phyloP scores from a whole-genome alignment of 2,113 vertebrate genomes.

The Maccullochella peelii region DNA sequence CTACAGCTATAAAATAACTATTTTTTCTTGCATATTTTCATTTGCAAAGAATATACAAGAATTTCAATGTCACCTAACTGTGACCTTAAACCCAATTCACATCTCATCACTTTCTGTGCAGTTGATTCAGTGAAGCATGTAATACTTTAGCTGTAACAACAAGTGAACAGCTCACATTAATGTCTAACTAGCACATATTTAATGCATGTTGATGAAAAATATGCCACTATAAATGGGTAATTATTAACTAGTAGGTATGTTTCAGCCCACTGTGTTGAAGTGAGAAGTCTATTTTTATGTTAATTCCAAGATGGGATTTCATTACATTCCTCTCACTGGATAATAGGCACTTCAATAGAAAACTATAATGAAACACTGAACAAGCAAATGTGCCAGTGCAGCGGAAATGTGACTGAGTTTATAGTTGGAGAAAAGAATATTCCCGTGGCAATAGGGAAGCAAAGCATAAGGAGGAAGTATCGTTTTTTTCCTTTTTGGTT shows the following conservation, averaged over 20 bases:
- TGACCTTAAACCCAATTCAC: background rate
- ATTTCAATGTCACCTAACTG: background rate
- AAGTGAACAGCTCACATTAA: background rate
- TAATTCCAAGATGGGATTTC: background rate
- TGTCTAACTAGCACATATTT: background rate
- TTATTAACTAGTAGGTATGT: background rate
- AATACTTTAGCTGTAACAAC: background rate
- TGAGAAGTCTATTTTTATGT: background rate
- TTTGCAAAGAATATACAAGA: background rate
- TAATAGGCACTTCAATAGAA: background rate
- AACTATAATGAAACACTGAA: background rate
- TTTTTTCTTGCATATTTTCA: background rate
- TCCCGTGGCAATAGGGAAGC: constrained; percentile 21
- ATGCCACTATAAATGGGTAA: background rate
- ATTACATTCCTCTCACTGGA: background rate
- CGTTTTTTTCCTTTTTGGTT: constrained; percentile 21
- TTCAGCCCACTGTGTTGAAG: background rate
- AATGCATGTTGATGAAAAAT: constrained; percentile 9
- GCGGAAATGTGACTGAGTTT: background rate
- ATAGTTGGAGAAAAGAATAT: background rate
- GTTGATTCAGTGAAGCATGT: background rate
- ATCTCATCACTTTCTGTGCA: background rate
- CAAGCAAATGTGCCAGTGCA: constrained; percentile 2
- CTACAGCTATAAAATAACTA: background rate
- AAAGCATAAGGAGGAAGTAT: constrained; percentile 58